Percentiles rank a stretch among this genome's conserved stretches.
These are phyloP conservation scores for Neostethus bicornis DNA, from an alignment of 2,797 vertebrate species.

Conservation along the genomic window DNA sequence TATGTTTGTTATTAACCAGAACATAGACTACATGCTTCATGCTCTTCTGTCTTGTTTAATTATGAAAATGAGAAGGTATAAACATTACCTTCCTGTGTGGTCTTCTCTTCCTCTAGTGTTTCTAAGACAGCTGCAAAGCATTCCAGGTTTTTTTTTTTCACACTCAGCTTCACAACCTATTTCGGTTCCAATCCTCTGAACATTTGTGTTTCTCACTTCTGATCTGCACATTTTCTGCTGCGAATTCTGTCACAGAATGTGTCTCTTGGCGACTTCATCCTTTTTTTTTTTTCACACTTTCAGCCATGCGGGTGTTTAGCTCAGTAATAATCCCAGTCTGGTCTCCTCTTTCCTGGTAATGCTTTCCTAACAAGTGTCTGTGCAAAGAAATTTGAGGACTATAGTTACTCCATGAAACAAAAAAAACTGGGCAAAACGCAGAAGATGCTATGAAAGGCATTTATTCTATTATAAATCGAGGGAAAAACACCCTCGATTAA, in stretches of 20 bases:
- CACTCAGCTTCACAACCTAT: conserved; percentile 52
- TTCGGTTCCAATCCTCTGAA: conserved; percentile 54
- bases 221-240: conserved; percentile 43
- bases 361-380: conserved; percentile 11
- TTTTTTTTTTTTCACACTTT: conserved; percentile 48
- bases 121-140: conserved; percentile 24
- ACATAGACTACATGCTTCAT: too few species aligned
- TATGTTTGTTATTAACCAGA: too few species aligned
- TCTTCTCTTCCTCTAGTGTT: conserved; percentile 16
- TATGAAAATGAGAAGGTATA: neutral
- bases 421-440: conserved; percentile 3
- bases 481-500: too few species aligned
- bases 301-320: conserved; percentile 33
- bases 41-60: neutral
- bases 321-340: conserved; percentile 36
- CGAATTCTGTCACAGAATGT: conserved; percentile 44
- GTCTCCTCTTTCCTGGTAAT: conserved; percentile 20
- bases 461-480: too few species aligned
- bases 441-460: too few species aligned
- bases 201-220: conserved; percentile 57
- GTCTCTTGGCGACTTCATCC: conserved; percentile 48
- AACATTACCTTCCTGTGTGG: conserved; percentile 8
- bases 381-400: conserved; percentile 6
- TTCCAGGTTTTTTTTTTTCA: conserved; percentile 33
- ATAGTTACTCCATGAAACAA: neutral